phyloP scores from a whole-genome alignment of 1,140 invertebrate genomes.

The Drosophila sturtevanti region DNA sequence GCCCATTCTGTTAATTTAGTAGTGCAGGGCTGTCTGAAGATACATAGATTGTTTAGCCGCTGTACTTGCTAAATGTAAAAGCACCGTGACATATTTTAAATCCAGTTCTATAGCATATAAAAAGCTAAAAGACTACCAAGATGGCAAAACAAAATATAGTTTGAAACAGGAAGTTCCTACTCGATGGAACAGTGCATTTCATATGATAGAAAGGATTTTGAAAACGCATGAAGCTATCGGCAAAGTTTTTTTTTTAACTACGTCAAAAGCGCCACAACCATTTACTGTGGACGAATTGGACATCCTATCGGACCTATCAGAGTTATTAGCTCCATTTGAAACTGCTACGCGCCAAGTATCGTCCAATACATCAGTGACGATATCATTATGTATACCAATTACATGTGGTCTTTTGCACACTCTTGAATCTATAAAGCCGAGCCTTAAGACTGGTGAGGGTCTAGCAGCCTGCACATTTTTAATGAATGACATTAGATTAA shows the following conservation, averaged over 20 bases:
- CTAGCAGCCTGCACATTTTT: not conserved
- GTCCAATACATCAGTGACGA: conserved; percentile 1
- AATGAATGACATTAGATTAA: conserved; percentile 5
- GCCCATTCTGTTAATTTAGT: conserved; percentile 16
- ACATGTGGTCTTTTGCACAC: not conserved
- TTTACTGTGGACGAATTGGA: not conserved
- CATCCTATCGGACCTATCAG: not conserved
- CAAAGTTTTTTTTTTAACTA: not conserved
- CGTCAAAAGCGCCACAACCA: no score
- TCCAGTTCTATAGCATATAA: conserved; percentile 10
- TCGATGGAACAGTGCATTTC: not conserved
- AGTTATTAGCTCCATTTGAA: no score
- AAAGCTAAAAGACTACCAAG: conserved; percentile 16
- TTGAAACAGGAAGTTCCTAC: not conserved
- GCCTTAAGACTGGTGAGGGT: not conserved
- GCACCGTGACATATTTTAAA: conserved; percentile 17
- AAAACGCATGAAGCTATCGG: not conserved
- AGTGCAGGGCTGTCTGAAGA: conserved; percentile 9
- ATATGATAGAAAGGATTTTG: not conserved
- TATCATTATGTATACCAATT: not conserved
- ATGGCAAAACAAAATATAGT: conserved; percentile 13
- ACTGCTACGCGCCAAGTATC: not conserved
- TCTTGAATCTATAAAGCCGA: not conserved
- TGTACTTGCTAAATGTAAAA: conserved; percentile 13
- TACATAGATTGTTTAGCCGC: conserved; percentile 6